Conservation (phyloP, 2,888 invertebrate genomes). For the Automeris io region DNA sequence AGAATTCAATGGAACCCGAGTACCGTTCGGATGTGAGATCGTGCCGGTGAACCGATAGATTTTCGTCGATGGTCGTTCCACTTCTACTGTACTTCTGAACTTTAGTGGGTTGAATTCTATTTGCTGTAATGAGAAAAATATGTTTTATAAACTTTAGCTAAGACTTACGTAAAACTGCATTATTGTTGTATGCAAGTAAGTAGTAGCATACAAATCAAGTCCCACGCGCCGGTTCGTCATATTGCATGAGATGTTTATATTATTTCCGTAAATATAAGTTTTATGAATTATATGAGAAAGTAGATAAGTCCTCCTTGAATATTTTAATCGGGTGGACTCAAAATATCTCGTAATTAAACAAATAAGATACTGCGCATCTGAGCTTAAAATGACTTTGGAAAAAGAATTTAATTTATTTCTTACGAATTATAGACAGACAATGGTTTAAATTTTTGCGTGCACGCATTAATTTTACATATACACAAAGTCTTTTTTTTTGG, state of each 20-base stretch:
- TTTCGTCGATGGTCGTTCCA: slow-evolving; percentile 96
- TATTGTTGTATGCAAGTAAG: neutral
- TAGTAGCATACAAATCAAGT: neutral
- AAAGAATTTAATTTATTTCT: no score
- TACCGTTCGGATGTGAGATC: slow-evolving; percentile 87
- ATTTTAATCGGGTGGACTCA: no score
- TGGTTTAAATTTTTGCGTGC: no score
- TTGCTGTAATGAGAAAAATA: slow-evolving; percentile 64
- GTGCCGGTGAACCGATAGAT: slow-evolving; percentile 96
- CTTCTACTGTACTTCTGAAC: slow-evolving; percentile 91
- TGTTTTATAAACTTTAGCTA: neutral
- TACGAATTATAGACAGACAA: no score
- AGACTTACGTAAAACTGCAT: neutral
- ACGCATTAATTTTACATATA: no score
- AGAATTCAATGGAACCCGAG: slow-evolving; percentile 87
- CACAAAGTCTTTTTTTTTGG: no score
- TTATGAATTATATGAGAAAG: no score
- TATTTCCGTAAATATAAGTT: neutral
- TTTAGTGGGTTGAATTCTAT: slow-evolving; percentile 85
- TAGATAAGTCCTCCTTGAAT: no score
- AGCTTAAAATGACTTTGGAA: no score
- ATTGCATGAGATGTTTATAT: neutral
- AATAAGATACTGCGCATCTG: no score
- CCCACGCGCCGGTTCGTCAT: neutral
- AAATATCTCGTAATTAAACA: no score